A percentile compares a stretch with the other conserved stretches of the same genome.
Conservation (phyloP, 2,888 invertebrate species). For the Griposia aprilina region DNA sequence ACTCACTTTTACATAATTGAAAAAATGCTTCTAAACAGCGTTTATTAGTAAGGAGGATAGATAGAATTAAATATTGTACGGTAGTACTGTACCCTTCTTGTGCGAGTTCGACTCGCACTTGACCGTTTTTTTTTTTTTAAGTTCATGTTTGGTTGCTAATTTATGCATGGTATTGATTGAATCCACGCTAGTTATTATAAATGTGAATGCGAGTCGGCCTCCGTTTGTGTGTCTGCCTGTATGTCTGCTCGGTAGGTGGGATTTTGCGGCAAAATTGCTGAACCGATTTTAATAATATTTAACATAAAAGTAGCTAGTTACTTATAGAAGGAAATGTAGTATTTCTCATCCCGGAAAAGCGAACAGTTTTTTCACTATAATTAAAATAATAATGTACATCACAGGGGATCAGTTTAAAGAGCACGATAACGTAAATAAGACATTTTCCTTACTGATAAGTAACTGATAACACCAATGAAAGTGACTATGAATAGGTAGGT, state of each 20-base stretch:
- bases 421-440: not conserved
- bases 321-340: not conserved
- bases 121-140: not conserved
- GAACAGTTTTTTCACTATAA: too few species aligned
- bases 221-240: not conserved
- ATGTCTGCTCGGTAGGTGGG: not conserved
- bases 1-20: too few species aligned
- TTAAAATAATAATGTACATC: not conserved
- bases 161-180: conserved; percentile 12
- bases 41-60: too few species aligned
- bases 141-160: conserved; percentile 14
- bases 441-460: conserved; percentile 6
- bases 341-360: not conserved
- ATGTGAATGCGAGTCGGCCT: not conserved
- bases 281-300: not conserved
- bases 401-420: not conserved
- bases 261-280: not conserved
- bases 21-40: too few species aligned
- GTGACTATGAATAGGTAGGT: not conserved
- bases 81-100: too few species aligned
- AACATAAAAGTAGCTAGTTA: not conserved
- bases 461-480: conserved; percentile 16
- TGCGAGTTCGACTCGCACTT: too few species aligned
- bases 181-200: not conserved
- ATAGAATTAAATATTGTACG: too few species aligned